Conservation (phyloP, 64 coral and sea anemone species). For the Acropora tenuis region DNA sequence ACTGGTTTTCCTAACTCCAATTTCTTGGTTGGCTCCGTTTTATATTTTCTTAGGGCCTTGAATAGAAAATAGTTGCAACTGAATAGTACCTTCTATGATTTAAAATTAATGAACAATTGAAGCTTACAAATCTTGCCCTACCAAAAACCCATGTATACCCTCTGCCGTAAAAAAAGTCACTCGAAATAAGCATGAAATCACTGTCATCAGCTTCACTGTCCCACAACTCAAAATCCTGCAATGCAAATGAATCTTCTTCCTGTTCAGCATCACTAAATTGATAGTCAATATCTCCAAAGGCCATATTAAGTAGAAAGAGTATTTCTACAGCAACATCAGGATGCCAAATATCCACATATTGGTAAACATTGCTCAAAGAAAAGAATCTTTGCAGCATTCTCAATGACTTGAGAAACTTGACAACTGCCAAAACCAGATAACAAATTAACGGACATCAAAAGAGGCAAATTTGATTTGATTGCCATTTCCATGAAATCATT, state of each 20-base stretch:
- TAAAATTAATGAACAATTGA: not conserved
- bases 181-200: not conserved
- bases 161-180: not conserved
- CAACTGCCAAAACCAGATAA: constrained; percentile 1
- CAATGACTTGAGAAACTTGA: constrained; percentile 9
- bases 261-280: not conserved
- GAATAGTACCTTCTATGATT: not conserved
- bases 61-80: not conserved
- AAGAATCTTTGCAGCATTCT: not conserved
- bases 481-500: constrained; percentile 1
- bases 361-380: not conserved
- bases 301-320: not conserved
- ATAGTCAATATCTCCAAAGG: not conserved
- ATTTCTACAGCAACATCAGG: not conserved
- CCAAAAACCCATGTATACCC: not conserved
- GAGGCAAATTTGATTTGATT: not conserved
- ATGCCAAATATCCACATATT: constrained; percentile 9
- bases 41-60: not conserved
- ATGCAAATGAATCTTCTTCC: not conserved
- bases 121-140: not conserved
- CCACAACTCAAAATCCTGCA: not conserved
- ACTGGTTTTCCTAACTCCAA: no score
- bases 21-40: no score
- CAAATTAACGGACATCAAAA: not conserved
- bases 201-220: not conserved